Evolutionary conservation across 2,113 vertebrate species (phyloP).

Genomic region (Delphinus delphis): DNA sequence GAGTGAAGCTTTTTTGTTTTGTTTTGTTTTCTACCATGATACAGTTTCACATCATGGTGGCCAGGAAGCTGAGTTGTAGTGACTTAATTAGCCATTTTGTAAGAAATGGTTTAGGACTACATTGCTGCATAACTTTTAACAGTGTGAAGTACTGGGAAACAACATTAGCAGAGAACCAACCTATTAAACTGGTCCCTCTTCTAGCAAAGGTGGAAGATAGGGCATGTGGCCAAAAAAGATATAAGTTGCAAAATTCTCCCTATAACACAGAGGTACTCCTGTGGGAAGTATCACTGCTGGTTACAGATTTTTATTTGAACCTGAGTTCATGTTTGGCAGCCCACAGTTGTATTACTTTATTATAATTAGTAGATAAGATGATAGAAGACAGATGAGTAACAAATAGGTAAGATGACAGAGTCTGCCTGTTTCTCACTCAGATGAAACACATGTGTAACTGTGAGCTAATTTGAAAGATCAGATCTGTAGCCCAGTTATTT

Average conservation of each 20-base stretch:
- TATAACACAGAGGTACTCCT: not conserved
- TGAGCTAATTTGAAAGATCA: constrained; percentile 33
- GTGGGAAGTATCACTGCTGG: not conserved
- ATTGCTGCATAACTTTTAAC: constrained; percentile 12
- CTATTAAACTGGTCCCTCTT: not conserved
- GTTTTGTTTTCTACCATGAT: not conserved
- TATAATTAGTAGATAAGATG: not conserved
- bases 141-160: not conserved
- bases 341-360: not conserved
- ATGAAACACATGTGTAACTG: not conserved
- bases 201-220: not conserved
- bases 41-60: not conserved
- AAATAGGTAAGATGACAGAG: not conserved
- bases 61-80: not conserved
- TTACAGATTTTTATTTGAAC: not conserved
- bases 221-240: not conserved
- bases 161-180: not conserved
- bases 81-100: constrained; percentile 16
- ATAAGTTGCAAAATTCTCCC: constrained; percentile 21
- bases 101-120: constrained; percentile 11
- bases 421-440: not conserved
- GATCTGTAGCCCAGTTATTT: not conserved
- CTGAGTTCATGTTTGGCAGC: not conserved
- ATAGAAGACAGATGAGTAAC: not conserved
- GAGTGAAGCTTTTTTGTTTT: not conserved